Evolutionary conservation across 2,888 invertebrate species (phyloP).

Genomic region (Zaprionus bogoriensis): DNA sequence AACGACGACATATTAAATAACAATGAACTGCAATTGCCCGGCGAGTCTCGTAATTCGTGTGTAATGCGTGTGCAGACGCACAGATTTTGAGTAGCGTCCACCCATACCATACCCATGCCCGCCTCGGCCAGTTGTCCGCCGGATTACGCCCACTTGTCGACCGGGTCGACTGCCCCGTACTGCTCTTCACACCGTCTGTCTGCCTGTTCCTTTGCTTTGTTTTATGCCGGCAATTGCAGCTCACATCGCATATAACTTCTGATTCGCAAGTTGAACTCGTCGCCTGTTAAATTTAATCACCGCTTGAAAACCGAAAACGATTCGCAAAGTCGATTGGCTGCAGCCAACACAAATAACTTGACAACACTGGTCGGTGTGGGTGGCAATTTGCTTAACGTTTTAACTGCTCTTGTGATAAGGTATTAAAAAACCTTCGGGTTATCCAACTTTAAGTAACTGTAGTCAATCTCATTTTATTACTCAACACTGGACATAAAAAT

Average conservation of each 20-base stretch:
- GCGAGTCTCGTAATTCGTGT: conserved; percentile 73
- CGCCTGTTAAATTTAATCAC: conserved; percentile 69
- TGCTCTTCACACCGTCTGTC: conserved; percentile 4
- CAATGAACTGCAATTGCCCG: conserved; percentile 80
- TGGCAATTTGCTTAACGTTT: neutral
- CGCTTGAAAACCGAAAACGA: conserved; percentile 15
- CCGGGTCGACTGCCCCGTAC: neutral
- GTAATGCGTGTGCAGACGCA: conserved; percentile 78
- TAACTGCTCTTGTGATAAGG: neutral
- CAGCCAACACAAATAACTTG: neutral
- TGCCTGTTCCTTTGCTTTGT: conserved; percentile 43
- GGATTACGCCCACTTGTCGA: conserved; percentile 15
- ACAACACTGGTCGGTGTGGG: neutral
- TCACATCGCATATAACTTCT: conserved; percentile 62
- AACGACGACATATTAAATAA: conserved; percentile 75
- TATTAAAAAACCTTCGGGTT: too few species aligned
- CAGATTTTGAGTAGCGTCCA: conserved; percentile 68
- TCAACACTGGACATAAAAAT: too few species aligned
- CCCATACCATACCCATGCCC: too few species aligned
- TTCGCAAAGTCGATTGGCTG: conserved; percentile 21
- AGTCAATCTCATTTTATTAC: neutral
- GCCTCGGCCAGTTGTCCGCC: neutral
- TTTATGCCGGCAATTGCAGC: conserved; percentile 63
- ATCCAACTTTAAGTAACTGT: neutral
- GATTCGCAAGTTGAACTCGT: conserved; percentile 65